Evolutionary conservation across 1,140 invertebrate genomes (phyloP).

Genomic region (Mactra quadrangularis): DNA sequence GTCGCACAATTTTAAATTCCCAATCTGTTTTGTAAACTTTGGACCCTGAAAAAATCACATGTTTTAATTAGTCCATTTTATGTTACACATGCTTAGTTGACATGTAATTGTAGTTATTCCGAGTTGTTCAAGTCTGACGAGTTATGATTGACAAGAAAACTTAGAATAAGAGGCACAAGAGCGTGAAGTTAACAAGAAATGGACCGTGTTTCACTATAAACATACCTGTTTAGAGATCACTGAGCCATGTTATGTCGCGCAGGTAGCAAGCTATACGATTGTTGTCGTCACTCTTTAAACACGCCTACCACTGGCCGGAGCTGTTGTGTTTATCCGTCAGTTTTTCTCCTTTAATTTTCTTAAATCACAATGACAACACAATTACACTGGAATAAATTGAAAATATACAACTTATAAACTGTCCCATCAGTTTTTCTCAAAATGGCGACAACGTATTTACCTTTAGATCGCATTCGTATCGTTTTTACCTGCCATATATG

Average conservation of each 20-base stretch:
- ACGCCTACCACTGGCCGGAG: conserved; percentile 50
- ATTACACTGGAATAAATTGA: conserved; percentile 14
- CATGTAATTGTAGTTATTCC: conserved; percentile 64
- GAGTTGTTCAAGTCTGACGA: conserved; percentile 63
- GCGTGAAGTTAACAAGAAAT: conserved; percentile 57
- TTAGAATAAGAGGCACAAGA: conserved; percentile 59
- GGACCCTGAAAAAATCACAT: conserved; percentile 37
- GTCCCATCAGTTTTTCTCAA: conserved; percentile 12
- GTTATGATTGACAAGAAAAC: conserved; percentile 61
- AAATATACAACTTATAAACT: not conserved
- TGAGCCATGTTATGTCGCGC: conserved; percentile 57
- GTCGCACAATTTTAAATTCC: conserved; percentile 9
- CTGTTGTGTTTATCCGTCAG: not conserved
- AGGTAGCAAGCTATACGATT: conserved; percentile 53
- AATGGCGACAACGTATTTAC: conserved; percentile 1
- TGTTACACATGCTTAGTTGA: conserved; percentile 44
- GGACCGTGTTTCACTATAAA: conserved; percentile 44
- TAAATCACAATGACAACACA: conserved; percentile 8
- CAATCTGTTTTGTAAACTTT: conserved; percentile 47
- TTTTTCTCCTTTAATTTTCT: not conserved
- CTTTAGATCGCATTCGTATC: conserved; percentile 1
- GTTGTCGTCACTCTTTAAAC: conserved; percentile 54
- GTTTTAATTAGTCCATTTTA: conserved; percentile 37
- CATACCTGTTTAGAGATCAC: conserved; percentile 56
- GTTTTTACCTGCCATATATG: conserved; percentile 62